phyloP scores from a whole-genome alignment of 1,140 invertebrate species.

The Rhagoletis pomonella region DNA sequence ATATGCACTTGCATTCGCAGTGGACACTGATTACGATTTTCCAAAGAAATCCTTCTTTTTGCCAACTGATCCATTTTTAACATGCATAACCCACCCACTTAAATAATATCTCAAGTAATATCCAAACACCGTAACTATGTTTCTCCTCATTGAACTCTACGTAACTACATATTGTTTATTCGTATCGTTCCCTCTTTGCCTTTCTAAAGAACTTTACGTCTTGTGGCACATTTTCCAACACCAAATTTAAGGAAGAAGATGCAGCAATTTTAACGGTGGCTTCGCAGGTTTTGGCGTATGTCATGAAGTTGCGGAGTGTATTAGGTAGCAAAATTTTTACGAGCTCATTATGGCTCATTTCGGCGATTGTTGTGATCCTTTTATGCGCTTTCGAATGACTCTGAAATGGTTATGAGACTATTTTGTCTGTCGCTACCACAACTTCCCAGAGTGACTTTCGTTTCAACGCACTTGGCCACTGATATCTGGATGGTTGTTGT shows the following conservation, averaged over 20 bases:
- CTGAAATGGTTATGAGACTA: slow-evolving; percentile 74
- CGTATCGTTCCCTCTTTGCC: slow-evolving; percentile 26
- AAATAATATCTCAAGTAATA: not conserved
- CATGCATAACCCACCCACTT: not conserved
- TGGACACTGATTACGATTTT: not conserved
- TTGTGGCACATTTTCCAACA: not conserved
- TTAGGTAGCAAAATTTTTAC: slow-evolving; percentile 75
- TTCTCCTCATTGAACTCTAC: slow-evolving; percentile 21
- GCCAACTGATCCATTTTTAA: not conserved
- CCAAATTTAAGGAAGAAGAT: not conserved
- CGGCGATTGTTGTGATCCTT: slow-evolving; percentile 75
- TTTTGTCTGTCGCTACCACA: slow-evolving; percentile 69
- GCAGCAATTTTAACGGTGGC: not conserved
- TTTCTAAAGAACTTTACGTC: slow-evolving; percentile 5
- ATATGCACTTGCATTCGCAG: not conserved
- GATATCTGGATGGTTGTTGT: not conserved
- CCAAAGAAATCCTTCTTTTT: not conserved
- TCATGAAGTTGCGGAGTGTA: slow-evolving; percentile 65
- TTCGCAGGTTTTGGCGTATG: not conserved
- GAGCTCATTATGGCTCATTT: slow-evolving; percentile 75
- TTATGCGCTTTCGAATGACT: slow-evolving; percentile 74
- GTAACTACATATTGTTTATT: slow-evolving; percentile 10
- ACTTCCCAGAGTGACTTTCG: slow-evolving; percentile 53
- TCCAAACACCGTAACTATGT: not conserved
- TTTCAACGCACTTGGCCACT: not conserved